A percentile compares a stretch with the other conserved stretches of the same genome.
phyloP scores from a whole-genome alignment of 2,888 invertebrate species.

The Sisyra nigra region DNA sequence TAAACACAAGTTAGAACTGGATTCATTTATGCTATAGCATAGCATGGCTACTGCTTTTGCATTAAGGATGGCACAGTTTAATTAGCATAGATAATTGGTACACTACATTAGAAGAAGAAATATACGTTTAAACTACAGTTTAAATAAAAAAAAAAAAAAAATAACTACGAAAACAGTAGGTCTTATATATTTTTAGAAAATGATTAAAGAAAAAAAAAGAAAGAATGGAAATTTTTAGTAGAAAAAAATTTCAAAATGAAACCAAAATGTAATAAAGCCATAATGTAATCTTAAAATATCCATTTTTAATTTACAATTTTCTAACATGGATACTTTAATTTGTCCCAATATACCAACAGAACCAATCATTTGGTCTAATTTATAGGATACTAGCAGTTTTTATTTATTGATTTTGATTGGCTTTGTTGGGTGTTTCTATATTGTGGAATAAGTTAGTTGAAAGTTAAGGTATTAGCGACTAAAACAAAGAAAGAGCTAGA shows the following conservation, averaged over 20 bases:
- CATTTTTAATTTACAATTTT: too few relatives aligned
- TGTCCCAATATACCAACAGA: too few relatives aligned
- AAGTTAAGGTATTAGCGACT: conserved; percentile 2
- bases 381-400: background rate
- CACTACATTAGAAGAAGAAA: background rate
- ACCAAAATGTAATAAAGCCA: too few relatives aligned
- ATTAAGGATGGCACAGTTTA: conserved; percentile 2
- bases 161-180: background rate
- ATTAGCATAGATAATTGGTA: background rate
- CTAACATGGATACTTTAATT: too few relatives aligned
- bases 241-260: too few relatives aligned
- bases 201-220: background rate
- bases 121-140: background rate
- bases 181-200: background rate
- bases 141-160: background rate
- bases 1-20: background rate
- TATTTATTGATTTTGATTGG: background rate
- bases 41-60: background rate
- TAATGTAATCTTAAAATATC: too few relatives aligned
- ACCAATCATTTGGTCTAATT: too few relatives aligned
- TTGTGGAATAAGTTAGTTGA: conserved; percentile 4
- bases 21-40: background rate
- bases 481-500: conserved; percentile 8
- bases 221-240: background rate
- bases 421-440: conserved; percentile 1